Base-by-base conservation (phyloP, 2,888 invertebrate genomes). In the Chymomyza amoena region DNA sequence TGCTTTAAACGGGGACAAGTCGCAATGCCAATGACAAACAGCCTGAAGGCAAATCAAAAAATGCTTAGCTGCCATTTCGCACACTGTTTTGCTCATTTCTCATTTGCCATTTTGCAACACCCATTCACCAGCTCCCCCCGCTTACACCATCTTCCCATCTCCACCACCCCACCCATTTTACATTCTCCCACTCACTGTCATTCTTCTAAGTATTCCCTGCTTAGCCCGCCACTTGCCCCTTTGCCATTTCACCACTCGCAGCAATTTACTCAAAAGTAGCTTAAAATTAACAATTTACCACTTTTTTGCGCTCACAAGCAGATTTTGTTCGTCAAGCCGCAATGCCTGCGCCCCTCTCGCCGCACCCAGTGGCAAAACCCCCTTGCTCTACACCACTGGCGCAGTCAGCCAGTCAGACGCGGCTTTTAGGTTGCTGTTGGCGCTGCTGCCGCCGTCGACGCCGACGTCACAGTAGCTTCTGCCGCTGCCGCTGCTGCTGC, bases 211-310 rank as follows among this genome's bases (percentile, higher is more conserved):
- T 13, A 13, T 45, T 45, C 13, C 36, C 36, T 9, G 6, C 9
- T 10, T 45, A 4, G 13, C 39, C 39, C 39, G 39, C 10, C 10
- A 15, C 13, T 45, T 13, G 39, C 39, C 39, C 39, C 39, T 45
- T 45, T 45, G 39, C 39, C 39, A 45, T 45, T 45, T 45, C 39
- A 13, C 45, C 56, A 62, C 71, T 72, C 64, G 61, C 67, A 65
- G 73, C 75, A 75, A 74, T 71, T 71, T 69, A 64, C 60, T 61
- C 66, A 69, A 51, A 72, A 75, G 73, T 79, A 72, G 80, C 79
- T 86, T 80, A 80, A 84, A 87, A 84, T 86, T 80, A 84, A 80
- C 77, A 81, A 87, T 84, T 86, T 84, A 80, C 79, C 83, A 83
- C 78, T 80, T 80, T 78, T 78, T 75, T 73, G 73, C 78, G 66